Evolutionary conservation across 2,888 invertebrate genomes (phyloP), one percentile per base, ranked within the genome.

Genomic region (Agrilus mali): DNA sequence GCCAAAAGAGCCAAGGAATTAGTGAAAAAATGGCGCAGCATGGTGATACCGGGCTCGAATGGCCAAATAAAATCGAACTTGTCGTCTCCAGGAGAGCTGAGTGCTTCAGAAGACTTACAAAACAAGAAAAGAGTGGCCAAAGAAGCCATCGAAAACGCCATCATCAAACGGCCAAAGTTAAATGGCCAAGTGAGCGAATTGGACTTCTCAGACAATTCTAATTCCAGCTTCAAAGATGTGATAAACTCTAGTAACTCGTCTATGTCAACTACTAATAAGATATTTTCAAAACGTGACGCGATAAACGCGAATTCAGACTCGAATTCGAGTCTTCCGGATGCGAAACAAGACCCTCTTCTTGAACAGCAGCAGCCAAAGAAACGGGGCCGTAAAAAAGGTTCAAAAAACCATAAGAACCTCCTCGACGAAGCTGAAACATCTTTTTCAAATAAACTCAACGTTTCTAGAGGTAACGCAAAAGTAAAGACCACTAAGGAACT

Each of bases 1-100:
- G 90, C 93, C 42, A 82, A 86, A 59, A 78, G 94, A 53, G 88
- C 92, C 45, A 95, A 94, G 69, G 86, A 86, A 62, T 74, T 95
- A 64, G 82, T 95, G 44, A 89, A 90, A 59, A 77, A 84, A 69
- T 95, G 95, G 95, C 81, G 94, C 57, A 85, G 85, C 69, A 79
- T 88, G 69, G 80, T 93, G 56, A 72, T 85, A 60, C 83, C 82
- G 15, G 65, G 65, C 32, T 57, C 60, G 15, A 65, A 66, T 47
- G 65, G 66, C 20, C 63, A 65, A 48, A 50, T 63, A n/a, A 61
- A 59, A 38, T 33, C 38, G 16, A 44, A 33, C 40, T 47, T 43
- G 36, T 31, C 38, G 35, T 48, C 36, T 43, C 10, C 27, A 8
- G 27, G 27, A 27, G 27, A 27, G 10, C 27, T 27, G 8, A 51